Evolutionary conservation across 2,797 vertebrate genomes (phyloP), one percentile per base, ranked within the genome.

Genomic region (Urocyon cinereoargenteus): DNA sequence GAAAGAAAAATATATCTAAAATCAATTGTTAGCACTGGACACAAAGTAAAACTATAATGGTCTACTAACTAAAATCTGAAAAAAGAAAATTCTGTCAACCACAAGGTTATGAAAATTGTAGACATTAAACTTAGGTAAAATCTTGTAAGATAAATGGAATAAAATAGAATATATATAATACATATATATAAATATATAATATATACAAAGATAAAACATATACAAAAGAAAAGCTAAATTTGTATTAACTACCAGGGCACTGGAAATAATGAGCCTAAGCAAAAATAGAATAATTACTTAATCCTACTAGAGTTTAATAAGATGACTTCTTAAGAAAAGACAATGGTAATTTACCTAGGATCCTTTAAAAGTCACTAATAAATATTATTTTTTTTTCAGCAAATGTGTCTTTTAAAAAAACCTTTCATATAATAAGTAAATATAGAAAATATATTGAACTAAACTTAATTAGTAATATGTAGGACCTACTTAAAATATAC

Each of bases 1-100:
- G n/a, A 59, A 89, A 78, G 34, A 86, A 86, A 61, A 86, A 40
- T 53, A 18, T 36, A 86, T 68, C 26, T 93, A 28, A 96, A 79
- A 89, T 61, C 28, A 70, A 81, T 26, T 64, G 36, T 31, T 6
- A 36, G 45, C 1, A 21, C 8, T 94, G 2, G 15, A 83, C 11
- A 91, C 6, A 94, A 79, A 34, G n/a, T 40, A 91, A 94, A 96
- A 59, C 9, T 51, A 15, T 13, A 70, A 49, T 15, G 31, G 3
- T 10, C 31, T 78, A 66, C 24, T 28, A 88, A 34, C 5, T 61
- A 91, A 93, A 91, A 93, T n/a, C 15, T 22, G 24, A 36, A 57
- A 49, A 53, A 70, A 22, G n/a, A 83, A 88, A 95, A 40, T 83
- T 11, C 2, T 57, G n/a, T 91, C 51, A 87, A 85, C 31, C 77